These are phyloP conservation scores for Charaxes varanes DNA, from an alignment of 1,140 invertebrate genomes.

Conservation along the genomic window DNA sequence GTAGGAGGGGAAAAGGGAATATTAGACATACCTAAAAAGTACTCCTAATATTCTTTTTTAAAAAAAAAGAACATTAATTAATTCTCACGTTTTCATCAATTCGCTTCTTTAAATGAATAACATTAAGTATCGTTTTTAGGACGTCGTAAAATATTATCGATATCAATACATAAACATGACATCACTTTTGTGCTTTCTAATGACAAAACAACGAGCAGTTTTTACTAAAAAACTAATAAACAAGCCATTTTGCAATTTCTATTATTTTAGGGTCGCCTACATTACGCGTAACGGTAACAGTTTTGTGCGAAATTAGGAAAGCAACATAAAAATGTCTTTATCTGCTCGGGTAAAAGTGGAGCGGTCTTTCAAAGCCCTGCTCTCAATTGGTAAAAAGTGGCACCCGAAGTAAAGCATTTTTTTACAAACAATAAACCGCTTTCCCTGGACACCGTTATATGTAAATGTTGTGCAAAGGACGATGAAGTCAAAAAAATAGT, in stretches of 20 bases:
- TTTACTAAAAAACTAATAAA: no score
- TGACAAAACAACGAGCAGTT: no score
- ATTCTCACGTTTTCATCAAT: no score
- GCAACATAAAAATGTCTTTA: constrained; percentile 51
- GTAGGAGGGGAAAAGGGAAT: no score
- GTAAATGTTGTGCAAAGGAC: constrained; percentile 26
- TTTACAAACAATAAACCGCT: constrained; percentile 32
- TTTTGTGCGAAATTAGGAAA: constrained; percentile 30
- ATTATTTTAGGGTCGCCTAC: constrained; percentile 8
- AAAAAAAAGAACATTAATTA: no score
- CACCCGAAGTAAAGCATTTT: constrained; percentile 43
- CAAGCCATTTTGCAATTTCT: background rate
- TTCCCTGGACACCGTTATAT: constrained; percentile 41
- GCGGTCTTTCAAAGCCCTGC: constrained; percentile 27
- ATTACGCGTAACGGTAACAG: constrained; percentile 31
- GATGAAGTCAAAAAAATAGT: constrained; percentile 8
- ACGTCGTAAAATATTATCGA: no score
- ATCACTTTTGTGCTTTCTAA: no score
- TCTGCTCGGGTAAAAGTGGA: constrained; percentile 35
- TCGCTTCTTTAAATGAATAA: no score
- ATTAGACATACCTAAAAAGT: no score
- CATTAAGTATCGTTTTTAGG: no score
- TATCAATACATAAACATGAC: no score
- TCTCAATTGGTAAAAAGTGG: constrained; percentile 54
- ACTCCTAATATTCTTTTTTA: no score